Evolutionary conservation across 2,888 invertebrate species (phyloP), one percentile per base, ranked within the genome.

Genomic region (Thecophora atra): DNA sequence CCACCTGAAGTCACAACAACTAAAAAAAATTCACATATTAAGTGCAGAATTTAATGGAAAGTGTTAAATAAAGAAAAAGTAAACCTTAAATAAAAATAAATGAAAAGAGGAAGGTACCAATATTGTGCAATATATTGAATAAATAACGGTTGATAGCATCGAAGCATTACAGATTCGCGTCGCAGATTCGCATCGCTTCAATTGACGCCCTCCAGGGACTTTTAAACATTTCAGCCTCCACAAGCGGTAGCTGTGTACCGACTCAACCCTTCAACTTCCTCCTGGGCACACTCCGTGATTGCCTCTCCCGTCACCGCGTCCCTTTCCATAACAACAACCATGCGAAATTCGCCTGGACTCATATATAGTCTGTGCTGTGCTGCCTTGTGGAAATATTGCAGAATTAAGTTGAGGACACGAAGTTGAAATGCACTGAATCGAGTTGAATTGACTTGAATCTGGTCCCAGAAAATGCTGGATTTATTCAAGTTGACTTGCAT

Each of bases 381-480:
- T n/a, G n/a, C n/a, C n/a, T n/a, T n/a, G n/a, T 44, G 58, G 58
- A 68, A 69, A 47, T 28, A 21, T 60, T 56, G n/a, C 60, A 11
- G 62, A 62, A 62, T 60, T 69, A 60, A 62, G 51, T 47, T 69
- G 51, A 42, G n/a, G 44, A 26, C 26, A 26, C 26, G 11, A 24
- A 47, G 30, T n/a, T 54, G 51, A 52, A 28, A n/a, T 63, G 21
- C 30, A 19, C n/a, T 54, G 67, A 64, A 47, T 7, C 26, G 21
- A 54, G 56, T 51, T 52, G 65, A 52, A 19, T 21, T 21, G 54
- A 21, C 19, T 11, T 24, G 26, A 58, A 15, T 58, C 8, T n/a
- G 54, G 19, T 54, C 8, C 54, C 21, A 5, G 54, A 21, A 54
- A 7, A 11, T n/a, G 54, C 7, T 21, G 21, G 7, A 8, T 54